These are phyloP conservation scores for silkworm (Bombyx mori) DNA, from an alignment of 1,140 invertebrate species.

Conservation along the genomic window DNA sequence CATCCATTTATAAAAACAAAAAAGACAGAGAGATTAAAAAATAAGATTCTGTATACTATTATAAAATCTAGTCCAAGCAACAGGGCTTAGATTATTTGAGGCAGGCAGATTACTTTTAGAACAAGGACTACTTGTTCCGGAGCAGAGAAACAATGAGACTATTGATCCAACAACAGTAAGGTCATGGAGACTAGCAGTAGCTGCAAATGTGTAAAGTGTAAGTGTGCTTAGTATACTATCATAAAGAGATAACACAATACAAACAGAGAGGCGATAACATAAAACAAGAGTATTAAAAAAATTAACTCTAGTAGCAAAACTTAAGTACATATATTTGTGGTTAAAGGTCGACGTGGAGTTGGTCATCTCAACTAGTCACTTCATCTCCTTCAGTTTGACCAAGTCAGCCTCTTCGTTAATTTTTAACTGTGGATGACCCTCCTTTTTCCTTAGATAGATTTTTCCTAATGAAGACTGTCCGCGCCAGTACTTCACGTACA, in stretches of 20 bases:
- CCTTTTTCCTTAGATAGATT: conserved; percentile 3
- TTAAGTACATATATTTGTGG: background rate
- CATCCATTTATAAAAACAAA: background rate
- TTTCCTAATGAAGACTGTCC: background rate
- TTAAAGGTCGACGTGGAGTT: too few relatives aligned
- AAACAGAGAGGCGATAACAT: background rate
- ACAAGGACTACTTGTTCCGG: too few relatives aligned
- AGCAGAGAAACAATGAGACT: too few relatives aligned
- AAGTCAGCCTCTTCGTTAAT: conserved; percentile 4
- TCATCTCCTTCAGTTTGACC: background rate
- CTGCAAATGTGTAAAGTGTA: background rate
- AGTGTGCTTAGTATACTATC: background rate
- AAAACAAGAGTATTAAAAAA: background rate
- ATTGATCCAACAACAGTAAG: too few relatives aligned
- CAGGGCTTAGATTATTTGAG: too few relatives aligned
- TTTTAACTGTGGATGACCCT: background rate
- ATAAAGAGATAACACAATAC: background rate
- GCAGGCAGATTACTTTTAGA: too few relatives aligned
- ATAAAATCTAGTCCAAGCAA: background rate
- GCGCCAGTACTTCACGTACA: too few relatives aligned
- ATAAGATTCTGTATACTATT: background rate
- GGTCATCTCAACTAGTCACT: background rate
- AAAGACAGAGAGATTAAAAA: background rate
- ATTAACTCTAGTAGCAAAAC: background rate
- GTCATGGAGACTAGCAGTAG: background rate